phyloP scores from a whole-genome alignment of 64 coral and sea anemone species.

The Stichodactyla mertensii region DNA sequence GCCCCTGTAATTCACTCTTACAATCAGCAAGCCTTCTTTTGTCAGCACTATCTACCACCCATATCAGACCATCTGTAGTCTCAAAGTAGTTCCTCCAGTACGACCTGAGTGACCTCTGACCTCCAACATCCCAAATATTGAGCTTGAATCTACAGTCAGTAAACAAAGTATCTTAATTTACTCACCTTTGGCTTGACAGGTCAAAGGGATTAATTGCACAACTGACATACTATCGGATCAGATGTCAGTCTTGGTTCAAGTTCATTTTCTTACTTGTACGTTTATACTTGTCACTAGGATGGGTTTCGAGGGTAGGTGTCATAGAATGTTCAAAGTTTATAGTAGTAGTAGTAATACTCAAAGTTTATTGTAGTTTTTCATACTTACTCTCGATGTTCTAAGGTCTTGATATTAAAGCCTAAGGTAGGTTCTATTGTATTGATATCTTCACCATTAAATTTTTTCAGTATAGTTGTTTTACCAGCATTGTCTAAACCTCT shows the following conservation, averaged over 20 bases:
- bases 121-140: slow-evolving; percentile 99
- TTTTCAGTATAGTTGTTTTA: slow-evolving; percentile 99
- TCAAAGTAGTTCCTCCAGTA: slow-evolving; percentile 99
- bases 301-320: too few species aligned
- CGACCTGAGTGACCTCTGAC: slow-evolving; percentile 94
- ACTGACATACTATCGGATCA: too few species aligned
- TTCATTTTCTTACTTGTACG: too few species aligned
- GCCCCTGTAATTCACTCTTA: slow-evolving; percentile 66
- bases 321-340: background rate
- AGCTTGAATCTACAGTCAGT: slow-evolving; percentile 72
- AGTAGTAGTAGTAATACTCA: too few species aligned
- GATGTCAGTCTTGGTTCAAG: too few species aligned
- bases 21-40: slow-evolving; percentile 67
- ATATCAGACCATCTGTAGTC: slow-evolving; percentile 98
- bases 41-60: slow-evolving; percentile 99
- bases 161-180: background rate
- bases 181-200: too few species aligned
- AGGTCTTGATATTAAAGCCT: slow-evolving; percentile 97
- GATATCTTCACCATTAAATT: slow-evolving; percentile 99
- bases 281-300: too few species aligned
- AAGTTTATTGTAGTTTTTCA: background rate
- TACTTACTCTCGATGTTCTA: slow-evolving; percentile 94
- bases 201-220: too few species aligned
- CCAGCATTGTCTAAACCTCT: slow-evolving; percentile 99
- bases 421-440: slow-evolving; percentile 89